Base-by-base conservation (phyloP, 2,888 invertebrate genomes). In the Tiliacea citrago region DNA sequence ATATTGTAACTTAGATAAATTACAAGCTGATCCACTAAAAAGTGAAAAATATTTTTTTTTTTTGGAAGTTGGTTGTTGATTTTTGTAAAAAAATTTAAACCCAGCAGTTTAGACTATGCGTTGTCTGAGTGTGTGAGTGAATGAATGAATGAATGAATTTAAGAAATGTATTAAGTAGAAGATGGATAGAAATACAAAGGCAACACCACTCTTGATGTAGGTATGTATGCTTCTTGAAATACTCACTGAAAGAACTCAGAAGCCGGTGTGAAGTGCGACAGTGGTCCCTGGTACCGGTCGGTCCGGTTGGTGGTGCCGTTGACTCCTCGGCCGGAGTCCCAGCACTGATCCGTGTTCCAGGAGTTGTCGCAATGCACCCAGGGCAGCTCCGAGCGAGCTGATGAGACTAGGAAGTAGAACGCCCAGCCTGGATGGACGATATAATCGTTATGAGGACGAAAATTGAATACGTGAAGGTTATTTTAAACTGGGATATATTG, bases 321-420 rank as follows among this genome's bases (percentile, higher is more conserved):
- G 29, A 91, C 88, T 5, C 91, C 88, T 7, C 91, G 77, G 0
- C 91, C 90, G 0, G 94, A 93, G 88, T 97, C 97, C 97, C 97
- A 97, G 92, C 98, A 98, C 83, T 97, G 95, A 0, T 97, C 97
- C 0, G 98, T 98, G 95, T 98, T 98, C 98, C 98, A 98, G 0
- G 97, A 95, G 94, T 98, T 98, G 92, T 98, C 97, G 91, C 98
- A 98, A 86, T 97, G 97, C 72, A 98, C 95, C 98, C 98, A 98
- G 2, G 98, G 98, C 47, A 98, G 95, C 88, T 98, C 97, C 0
- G 97, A 95, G 0, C 97, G 96, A 61, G 97, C 97, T 88, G 98
- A 98, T 24, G 98, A 97, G 84, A 98, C 97, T 86, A 98, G 97
- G 95, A 98, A 98, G 96, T 98, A 98, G 84, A 98, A 95, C 6